Base-by-base conservation (phyloP, 2,888 invertebrate species). In the Artemia sinica region DNA sequence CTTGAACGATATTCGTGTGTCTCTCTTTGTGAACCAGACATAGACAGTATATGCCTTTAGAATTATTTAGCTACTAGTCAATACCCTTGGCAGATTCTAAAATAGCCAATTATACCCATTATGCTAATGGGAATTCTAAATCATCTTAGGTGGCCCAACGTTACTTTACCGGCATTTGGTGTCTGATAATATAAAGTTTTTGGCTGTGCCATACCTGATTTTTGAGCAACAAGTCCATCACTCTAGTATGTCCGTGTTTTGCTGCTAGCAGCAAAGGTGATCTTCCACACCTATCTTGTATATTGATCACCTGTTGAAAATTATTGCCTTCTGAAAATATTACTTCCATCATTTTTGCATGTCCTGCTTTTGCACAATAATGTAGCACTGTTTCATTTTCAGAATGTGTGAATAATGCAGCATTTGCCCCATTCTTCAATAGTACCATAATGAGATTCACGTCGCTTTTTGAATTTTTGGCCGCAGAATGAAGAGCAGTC, bases 181-280 rank as follows among this genome's bases (percentile, higher is more conserved):
- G 28, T 28, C 28, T 28, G 28, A 28, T 28, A 28, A 28, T 28
- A 28, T 28, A 28, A 28, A 28, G 1, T 28, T 28, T 28, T 28
- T 28, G 28, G 28, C 28, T 12, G 41, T n/a, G 9, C 8, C 8
- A 52, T 58, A 69, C 69, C 58, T 70, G 70, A 52, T 70, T 70
- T 66, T 70, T 67, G n/a, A 70, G 68, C 28, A 69, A 66, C 50
- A 71, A 78, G 70, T 78, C 78, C 65, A 96, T 93, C 73, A 97
- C 85, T 76, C 92, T 91, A 81, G 91, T 87, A 78, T 98, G 97
- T 8, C 96, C 98, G 76, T 90, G 84, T 76, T 96, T 88, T 75
- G 96, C 91, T 28, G 98, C 97, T 74, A 97, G 94, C 68, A 97
- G 81, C 73, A 98, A 81, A 13, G 98, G 97, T 0, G 97, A 96